These are phyloP conservation scores for Polymixis flavicincta DNA, from an alignment of 2,888 invertebrate species.

Conservation along the genomic window DNA sequence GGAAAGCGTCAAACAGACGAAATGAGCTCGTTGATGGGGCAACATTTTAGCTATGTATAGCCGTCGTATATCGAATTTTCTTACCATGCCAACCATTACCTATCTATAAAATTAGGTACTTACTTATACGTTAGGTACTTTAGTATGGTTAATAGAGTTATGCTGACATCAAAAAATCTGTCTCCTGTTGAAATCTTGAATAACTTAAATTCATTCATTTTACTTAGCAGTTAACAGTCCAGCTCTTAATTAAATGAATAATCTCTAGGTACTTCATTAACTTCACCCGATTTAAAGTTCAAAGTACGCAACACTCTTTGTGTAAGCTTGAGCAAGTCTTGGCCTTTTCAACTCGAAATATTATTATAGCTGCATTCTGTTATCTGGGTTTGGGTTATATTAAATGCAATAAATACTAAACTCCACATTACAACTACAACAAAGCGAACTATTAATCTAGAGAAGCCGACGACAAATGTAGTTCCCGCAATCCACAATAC, in stretches of 20 bases:
- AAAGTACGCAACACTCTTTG: constrained; percentile 9
- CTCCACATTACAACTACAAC: constrained; percentile 36
- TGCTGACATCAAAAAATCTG: background rate
- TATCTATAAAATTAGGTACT: background rate
- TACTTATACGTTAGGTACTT: too few species aligned
- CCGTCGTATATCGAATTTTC: background rate
- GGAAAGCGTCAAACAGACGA: constrained; percentile 28
- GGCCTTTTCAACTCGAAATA: constrained; percentile 12
- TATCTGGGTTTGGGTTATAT: constrained; percentile 12
- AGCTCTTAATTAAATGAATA: constrained; percentile 32
- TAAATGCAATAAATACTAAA: constrained; percentile 32
- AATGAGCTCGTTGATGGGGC: constrained; percentile 20
- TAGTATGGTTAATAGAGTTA: background rate
- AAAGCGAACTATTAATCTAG: constrained; percentile 57
- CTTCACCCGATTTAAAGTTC: constrained; percentile 41
- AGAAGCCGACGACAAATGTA: constrained; percentile 60
- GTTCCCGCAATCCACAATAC: constrained; percentile 63
- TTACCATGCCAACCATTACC: background rate
- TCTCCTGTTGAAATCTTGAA: background rate
- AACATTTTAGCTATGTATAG: constrained; percentile 21
- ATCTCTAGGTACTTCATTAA: constrained; percentile 43
- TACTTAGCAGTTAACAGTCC: constrained; percentile 9
- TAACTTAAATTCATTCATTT: constrained; percentile 9
- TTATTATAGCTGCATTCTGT: constrained; percentile 3
- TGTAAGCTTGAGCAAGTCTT: background rate